Evolutionary conservation across 2,113 vertebrate species (phyloP).

Genomic region (Phainopepla nitens): DNA sequence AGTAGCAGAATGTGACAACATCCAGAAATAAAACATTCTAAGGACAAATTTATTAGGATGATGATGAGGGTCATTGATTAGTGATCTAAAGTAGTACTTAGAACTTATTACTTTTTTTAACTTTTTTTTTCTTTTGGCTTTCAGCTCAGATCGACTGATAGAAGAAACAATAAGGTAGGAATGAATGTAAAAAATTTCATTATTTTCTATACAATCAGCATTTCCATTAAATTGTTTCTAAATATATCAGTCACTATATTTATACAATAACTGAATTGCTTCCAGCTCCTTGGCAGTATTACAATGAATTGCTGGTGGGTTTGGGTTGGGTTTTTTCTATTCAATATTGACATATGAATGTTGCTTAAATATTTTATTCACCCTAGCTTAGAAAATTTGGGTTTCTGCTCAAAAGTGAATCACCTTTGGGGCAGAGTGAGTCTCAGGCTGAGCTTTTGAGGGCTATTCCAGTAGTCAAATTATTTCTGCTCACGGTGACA

Average conservation of each 20-base stretch:
- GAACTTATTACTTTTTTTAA: not conserved
- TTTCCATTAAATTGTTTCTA: not conserved
- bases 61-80: not conserved
- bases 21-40: not conserved
- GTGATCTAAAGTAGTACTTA: not conserved
- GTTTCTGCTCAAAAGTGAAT: not conserved
- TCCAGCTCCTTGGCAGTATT: not conserved
- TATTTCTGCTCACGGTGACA: not conserved
- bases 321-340: not conserved
- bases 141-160: constrained; percentile 94
- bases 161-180: constrained; percentile 98
- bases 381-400: not conserved
- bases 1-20: not conserved
- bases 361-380: not conserved
- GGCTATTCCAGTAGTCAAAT: not conserved
- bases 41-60: not conserved
- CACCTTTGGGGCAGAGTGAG: not conserved
- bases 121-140: constrained; percentile 39
- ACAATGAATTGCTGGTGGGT: not conserved
- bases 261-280: not conserved
- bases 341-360: not conserved
- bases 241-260: not conserved
- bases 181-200: not conserved
- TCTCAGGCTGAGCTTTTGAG: not conserved
- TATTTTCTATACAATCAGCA: not conserved